Percentiles rank a stretch among this genome's conserved stretches.
phyloP scores from a whole-genome alignment of 2,888 invertebrate genomes.

The Pharmacophagus antenor region DNA sequence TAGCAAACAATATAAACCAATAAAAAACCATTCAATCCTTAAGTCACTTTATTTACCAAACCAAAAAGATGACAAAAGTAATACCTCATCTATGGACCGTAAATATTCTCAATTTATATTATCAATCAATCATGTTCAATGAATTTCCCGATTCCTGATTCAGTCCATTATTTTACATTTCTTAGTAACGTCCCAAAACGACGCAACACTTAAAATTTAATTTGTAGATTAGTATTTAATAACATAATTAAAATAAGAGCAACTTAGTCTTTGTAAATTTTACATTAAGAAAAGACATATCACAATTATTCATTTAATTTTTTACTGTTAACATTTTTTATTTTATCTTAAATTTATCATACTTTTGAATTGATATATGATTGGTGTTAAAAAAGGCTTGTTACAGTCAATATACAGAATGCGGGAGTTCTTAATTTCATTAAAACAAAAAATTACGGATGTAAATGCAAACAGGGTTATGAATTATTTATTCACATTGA shows the following conservation, averaged over 20 bases:
- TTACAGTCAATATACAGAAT: too few relatives aligned
- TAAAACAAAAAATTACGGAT: background rate
- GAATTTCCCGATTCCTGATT: conserved; percentile 9
- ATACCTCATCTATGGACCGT: conserved; percentile 76
- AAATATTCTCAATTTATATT: conserved; percentile 33
- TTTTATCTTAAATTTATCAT: too few relatives aligned
- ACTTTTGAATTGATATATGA: too few relatives aligned
- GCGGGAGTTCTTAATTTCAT: too few relatives aligned
- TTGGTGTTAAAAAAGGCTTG: too few relatives aligned
- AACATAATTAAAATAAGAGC: conserved; percentile 14
- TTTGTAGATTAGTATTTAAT: conserved; percentile 10
- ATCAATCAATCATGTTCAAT: background rate
- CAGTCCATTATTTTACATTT: background rate
- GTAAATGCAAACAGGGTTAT: conserved; percentile 18
- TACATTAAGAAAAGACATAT: conserved; percentile 22
- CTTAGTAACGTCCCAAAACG: conserved; percentile 7
- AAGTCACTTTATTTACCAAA: conserved; percentile 78
- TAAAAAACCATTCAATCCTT: conserved; percentile 48
- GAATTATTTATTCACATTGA: conserved; percentile 14
- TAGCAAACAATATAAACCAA: conserved; percentile 1
- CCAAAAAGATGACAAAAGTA: conserved; percentile 73
- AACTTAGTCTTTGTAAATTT: conserved; percentile 23
- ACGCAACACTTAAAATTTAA: conserved; percentile 17
- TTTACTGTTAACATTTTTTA: too few relatives aligned
- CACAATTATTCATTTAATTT: conserved; percentile 23